Conservation (phyloP, 2,797 vertebrate species). For the Salmo trutta region DNA sequence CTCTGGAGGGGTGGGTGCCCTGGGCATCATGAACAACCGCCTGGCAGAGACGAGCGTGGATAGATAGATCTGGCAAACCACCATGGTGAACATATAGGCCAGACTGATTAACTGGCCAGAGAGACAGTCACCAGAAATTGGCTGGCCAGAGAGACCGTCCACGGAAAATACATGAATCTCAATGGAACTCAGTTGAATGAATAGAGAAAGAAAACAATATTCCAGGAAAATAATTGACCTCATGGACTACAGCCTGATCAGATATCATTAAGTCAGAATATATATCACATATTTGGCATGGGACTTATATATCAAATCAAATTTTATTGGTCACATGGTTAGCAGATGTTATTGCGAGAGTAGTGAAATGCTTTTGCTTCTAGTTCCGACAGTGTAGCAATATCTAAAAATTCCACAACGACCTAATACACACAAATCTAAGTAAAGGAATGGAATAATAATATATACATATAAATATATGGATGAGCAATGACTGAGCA, state of each 20-base stretch:
- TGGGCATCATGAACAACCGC: conserved; percentile 97
- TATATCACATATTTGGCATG: not conserved
- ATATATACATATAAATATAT: too few species aligned
- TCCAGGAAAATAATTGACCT: not conserved
- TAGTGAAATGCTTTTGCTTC: too few species aligned
- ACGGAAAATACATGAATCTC: not conserved
- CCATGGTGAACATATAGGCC: not conserved
- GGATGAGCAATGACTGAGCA: too few species aligned
- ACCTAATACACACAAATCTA: too few species aligned
- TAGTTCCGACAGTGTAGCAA: too few species aligned
- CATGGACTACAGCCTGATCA: not conserved
- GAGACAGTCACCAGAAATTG: too few species aligned
- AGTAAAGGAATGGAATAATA: too few species aligned
- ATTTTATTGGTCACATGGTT: too few species aligned
- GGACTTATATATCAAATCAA: too few species aligned
- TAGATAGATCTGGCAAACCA: conserved; percentile 70
- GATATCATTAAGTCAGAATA: not conserved
- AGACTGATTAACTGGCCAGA: not conserved
- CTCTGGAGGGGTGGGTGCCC: conserved; percentile 90
- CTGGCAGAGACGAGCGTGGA: conserved; percentile 92
- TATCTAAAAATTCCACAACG: too few species aligned
- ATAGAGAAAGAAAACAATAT: not conserved
- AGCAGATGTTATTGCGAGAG: too few species aligned
- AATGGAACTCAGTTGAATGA: not conserved
- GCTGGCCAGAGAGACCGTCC: not conserved